Evolutionary conservation across 2,797 vertebrate genomes (phyloP), one percentile per base, ranked within the genome.

Genomic region (Brachyrhaphis roseni): DNA sequence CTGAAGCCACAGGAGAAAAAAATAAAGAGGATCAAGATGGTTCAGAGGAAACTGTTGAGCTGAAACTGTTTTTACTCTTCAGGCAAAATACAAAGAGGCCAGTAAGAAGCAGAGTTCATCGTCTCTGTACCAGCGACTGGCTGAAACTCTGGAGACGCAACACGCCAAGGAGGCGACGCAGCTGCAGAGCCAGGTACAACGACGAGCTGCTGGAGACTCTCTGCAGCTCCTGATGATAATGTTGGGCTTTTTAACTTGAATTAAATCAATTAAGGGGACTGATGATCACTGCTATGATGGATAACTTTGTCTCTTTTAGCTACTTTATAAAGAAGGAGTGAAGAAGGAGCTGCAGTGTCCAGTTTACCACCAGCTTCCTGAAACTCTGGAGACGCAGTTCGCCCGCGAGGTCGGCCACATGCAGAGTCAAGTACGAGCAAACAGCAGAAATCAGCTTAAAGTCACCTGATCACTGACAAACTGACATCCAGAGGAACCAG

Each of bases 71-170:
- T 49, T 16, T 62, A 23, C 76, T 59, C 73, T 86, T 68, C 85
- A 98, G 97, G 89, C 92, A 5, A 97, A 97, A 83, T 98, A 98
- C 89, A 98, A 97, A 93, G 95, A 95, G 74, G 92, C 86, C 72
- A 84, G 93, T 72, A 97, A 96, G 84, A 93, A 90, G 89, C 92
- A 94, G 64, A 90, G 94, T 1, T 93, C 95, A 28, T 90, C 92
- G 57, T 92, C 95, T 82, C 93, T 98, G 12, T 98, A 97, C 84
- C 95, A 96, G 81, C 91, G 75, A 77, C 96, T 98, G 86, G 95
- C 97, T 41, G 96, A 96, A 62, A 98, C 97, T 72, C 95, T 96
- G 78, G 97, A 98, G 82, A 98, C 96, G 0, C 90, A 87, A 11
- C 97, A 97, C 72, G 97, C 97, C 0, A 96, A 95, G 91, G 95